Percentiles rank a stretch among this genome's conserved stretches.
Evolutionary conservation across 2,113 vertebrate species (phyloP).

Genomic region (Triplophysa rosa): DNA sequence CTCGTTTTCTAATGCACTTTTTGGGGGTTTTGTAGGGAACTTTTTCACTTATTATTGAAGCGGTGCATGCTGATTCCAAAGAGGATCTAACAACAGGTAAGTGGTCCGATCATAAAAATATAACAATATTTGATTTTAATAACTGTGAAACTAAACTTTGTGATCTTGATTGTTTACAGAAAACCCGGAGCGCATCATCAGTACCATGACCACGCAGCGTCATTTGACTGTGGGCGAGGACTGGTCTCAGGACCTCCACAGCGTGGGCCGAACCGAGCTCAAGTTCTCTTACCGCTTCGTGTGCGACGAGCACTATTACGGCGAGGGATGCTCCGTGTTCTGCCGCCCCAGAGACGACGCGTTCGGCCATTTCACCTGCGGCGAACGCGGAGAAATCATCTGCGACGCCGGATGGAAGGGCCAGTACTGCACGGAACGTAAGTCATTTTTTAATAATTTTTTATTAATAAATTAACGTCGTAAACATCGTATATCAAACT

Average conservation of each 20-base stretch:
- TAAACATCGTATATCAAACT: background rate
- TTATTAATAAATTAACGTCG: background rate
- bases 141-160: background rate
- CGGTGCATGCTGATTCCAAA: constrained; percentile 89
- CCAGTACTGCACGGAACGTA: constrained; percentile 95
- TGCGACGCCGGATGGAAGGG: constrained; percentile 97
- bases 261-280: constrained; percentile 86
- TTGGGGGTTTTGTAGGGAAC: constrained; percentile 82
- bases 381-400: constrained; percentile 91
- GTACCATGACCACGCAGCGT: constrained; percentile 91
- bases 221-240: constrained; percentile 93
- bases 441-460: constrained; percentile 70
- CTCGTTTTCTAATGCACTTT: constrained; percentile 5
- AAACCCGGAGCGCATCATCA: constrained; percentile 91
- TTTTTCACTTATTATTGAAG: constrained; percentile 97
- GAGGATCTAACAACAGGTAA: constrained; percentile 94
- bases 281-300: constrained; percentile 96
- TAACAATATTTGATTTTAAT: no score
- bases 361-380: constrained; percentile 97
- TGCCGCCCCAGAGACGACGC: constrained; percentile 93
- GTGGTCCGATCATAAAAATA: background rate
- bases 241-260: constrained; percentile 97
- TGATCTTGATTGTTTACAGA: constrained; percentile 66
- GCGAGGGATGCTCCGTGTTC: constrained; percentile 93
- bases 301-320: constrained; percentile 95